Conservation (phyloP, 2,113 vertebrate species). For the Nothobranchius furzeri region DNA sequence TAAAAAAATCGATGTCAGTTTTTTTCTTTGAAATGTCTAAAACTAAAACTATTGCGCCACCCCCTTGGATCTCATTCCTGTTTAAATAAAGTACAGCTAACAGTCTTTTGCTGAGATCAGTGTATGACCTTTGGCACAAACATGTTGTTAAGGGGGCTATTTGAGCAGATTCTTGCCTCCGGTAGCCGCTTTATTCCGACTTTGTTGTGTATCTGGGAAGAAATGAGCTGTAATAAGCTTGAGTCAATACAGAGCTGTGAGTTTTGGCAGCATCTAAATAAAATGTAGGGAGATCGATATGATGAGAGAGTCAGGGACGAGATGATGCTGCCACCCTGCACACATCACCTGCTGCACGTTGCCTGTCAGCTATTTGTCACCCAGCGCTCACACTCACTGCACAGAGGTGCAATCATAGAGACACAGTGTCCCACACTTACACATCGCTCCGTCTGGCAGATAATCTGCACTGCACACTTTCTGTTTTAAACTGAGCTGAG, state of each 20-base stretch:
- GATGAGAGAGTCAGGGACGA: conserved; percentile 49
- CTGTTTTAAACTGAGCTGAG: neutral
- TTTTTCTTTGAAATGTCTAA: no score
- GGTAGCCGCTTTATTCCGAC: conserved; percentile 32
- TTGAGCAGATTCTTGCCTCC: conserved; percentile 19
- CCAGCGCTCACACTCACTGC: conserved; percentile 11
- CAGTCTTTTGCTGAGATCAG: neutral
- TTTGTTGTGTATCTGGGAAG: conserved; percentile 35
- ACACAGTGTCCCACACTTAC: conserved; percentile 2
- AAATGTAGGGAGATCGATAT: conserved; percentile 67
- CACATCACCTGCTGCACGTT: conserved; percentile 43
- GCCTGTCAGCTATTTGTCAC: conserved; percentile 59
- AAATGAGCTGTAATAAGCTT: conserved; percentile 56
- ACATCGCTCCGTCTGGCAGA: conserved; percentile 8
- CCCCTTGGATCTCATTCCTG: neutral
- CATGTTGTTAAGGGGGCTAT: conserved; percentile 23
- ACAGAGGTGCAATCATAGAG: conserved; percentile 18
- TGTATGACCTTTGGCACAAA: conserved; percentile 25
- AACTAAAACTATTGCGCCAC: neutral
- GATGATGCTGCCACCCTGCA: conserved; percentile 7
- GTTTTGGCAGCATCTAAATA: conserved; percentile 73
- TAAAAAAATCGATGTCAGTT: no score
- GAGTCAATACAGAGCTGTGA: conserved; percentile 66
- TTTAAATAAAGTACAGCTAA: neutral
- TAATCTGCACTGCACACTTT: neutral